Base-by-base conservation (phyloP, 2,113 vertebrate species). In the Gymnarchus niloticus region DNA sequence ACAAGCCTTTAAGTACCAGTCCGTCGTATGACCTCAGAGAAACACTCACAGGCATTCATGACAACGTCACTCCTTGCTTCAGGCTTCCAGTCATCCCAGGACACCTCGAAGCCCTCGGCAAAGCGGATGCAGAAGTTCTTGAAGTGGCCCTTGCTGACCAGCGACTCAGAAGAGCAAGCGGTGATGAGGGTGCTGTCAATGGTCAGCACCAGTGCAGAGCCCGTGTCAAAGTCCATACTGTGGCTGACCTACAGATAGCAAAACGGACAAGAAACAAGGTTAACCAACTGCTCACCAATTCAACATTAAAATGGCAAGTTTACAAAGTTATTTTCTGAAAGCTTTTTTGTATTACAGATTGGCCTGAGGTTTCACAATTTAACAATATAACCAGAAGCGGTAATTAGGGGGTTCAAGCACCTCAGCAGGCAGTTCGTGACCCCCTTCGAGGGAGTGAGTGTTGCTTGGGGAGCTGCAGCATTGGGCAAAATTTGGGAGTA, bases 101-200 rank as follows among this genome's bases (percentile, higher is more conserved):
- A 95, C 2, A 96, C 99, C 93, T 99, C 98, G 90, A 99, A 99
- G 85, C 98, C 98, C 89, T 99, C 98, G 25, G 98, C 98, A 86
- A 99, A 99, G 87, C 98, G 97, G 83, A 99, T 97, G 87, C 98
- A 99, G 91, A 99, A 99, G 90, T 98, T 99, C 93, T 99, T 99
- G 90, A 99, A 99, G 91, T 99, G 98, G 2, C 98, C 98, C 94
- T 99, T 99, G 93, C 98, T 99, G 81, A 99, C 98, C 85, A 99
- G 93, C 49, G 98, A 99, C 88, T 99, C 98, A 0, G 98, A 99
- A 51, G 98, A 99, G 91, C 98, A 99, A 88, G 98, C 98, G 33
- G 98, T 99, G 92, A 99, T 99, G 88, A 99, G 93, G 0, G 98
- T 99, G 89, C 98, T 99, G 92, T 99, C 98, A 54, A 99, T 99